Percentiles rank a stretch among this genome's conserved stretches.
phyloP scores from a whole-genome alignment of 2,797 vertebrate genomes.

The Eospalax fontanierii region DNA sequence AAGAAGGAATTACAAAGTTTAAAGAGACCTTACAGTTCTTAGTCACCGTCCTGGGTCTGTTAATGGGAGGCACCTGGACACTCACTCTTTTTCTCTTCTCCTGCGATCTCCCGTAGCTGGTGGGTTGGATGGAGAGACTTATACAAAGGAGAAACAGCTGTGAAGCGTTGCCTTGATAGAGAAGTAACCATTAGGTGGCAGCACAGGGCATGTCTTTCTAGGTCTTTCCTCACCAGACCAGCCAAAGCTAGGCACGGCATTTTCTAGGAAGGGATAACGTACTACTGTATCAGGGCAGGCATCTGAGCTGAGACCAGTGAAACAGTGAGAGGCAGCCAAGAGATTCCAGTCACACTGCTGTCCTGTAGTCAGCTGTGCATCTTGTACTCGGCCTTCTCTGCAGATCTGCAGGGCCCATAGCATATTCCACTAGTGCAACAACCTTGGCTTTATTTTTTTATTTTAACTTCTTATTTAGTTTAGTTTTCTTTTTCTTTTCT shows the following conservation, averaged over 20 bases:
- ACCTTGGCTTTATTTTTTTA: slow-evolving; percentile 25
- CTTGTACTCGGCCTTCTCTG: too few species aligned
- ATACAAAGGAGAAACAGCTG: neutral
- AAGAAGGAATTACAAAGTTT: slow-evolving; percentile 63
- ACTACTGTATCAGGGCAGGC: neutral
- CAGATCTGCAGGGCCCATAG: neutral
- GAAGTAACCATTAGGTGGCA: slow-evolving; percentile 80
- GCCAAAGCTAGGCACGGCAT: neutral
- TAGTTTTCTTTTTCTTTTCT: too few species aligned
- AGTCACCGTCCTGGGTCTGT: neutral
- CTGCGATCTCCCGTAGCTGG: neutral
- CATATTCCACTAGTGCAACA: neutral
- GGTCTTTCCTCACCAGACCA: neutral
- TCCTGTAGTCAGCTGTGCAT: neutral
- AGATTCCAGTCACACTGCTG: neutral
- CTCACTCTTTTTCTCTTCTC: neutral
- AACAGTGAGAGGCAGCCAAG: neutral
- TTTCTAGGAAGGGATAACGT: slow-evolving; percentile 41
- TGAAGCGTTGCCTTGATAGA: neutral
- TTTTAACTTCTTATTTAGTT: neutral
- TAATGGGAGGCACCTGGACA: neutral
- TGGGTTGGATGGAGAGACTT: neutral
- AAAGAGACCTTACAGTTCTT: slow-evolving; percentile 3
- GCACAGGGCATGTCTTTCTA: slow-evolving; percentile 75
- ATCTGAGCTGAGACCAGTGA: neutral